Percentiles rank a stretch among this genome's conserved stretches.
phyloP scores from a whole-genome alignment of 2,113 vertebrate species.

The Phaetusa simplex region DNA sequence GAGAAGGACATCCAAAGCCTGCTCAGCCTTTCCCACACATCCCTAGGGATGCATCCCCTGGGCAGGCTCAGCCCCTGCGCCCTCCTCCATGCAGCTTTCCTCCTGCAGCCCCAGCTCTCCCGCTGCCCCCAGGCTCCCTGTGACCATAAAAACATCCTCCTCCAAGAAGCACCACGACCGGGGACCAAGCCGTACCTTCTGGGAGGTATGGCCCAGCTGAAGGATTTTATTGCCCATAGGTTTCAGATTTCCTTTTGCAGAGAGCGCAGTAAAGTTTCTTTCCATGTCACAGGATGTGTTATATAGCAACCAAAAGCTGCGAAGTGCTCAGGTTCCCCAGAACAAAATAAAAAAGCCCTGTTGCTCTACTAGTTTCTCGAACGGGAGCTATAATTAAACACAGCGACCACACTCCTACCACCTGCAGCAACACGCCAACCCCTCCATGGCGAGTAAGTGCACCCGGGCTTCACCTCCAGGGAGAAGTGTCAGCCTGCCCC shows the following conservation, averaged over 20 bases:
- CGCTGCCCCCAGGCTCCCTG: background rate
- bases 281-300: background rate
- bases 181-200: background rate
- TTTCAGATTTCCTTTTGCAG: background rate
- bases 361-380: background rate
- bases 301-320: background rate
- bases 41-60: background rate
- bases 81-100: background rate
- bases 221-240: background rate
- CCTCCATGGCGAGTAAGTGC: background rate
- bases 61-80: background rate
- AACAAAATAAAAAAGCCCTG: background rate
- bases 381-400: slow-evolving; percentile 33
- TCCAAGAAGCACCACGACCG: background rate
- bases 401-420: background rate
- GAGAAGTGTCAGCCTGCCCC: background rate
- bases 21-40: background rate
- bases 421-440: background rate
- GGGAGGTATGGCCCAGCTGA: background rate
- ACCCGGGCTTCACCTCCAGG: background rate
- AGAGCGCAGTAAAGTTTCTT: background rate
- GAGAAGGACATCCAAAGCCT: background rate
- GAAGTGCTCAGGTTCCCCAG: background rate
- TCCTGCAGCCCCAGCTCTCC: background rate
- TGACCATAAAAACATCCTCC: background rate